phyloP scores from a whole-genome alignment of 2,888 invertebrate species.

The Crocallis elinguaria region DNA sequence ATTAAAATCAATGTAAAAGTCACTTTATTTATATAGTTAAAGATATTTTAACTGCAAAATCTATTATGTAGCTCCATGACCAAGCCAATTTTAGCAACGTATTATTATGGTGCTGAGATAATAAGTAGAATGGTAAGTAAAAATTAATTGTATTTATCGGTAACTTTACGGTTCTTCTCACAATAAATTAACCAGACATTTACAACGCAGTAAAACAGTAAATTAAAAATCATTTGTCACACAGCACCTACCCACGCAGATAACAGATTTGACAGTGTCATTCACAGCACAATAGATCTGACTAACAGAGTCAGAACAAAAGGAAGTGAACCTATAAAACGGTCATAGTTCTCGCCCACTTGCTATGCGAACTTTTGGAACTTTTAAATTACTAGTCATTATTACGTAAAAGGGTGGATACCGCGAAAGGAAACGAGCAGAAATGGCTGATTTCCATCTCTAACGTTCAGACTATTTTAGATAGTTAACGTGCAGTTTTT shows the following conservation, averaged over 20 bases:
- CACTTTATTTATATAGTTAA: too few relatives aligned
- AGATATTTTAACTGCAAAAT: too few relatives aligned
- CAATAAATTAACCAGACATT: constrained; percentile 41
- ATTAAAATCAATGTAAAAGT: too few relatives aligned
- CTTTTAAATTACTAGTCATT: constrained; percentile 31
- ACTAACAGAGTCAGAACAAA: constrained; percentile 40
- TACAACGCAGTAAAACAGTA: constrained; percentile 39
- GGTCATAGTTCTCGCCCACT: constrained; percentile 50
- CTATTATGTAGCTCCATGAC: too few relatives aligned
- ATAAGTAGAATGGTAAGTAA: too few relatives aligned
- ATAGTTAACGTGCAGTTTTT: constrained; percentile 50
- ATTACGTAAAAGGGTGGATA: constrained; percentile 46
- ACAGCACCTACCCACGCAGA: constrained; percentile 32
- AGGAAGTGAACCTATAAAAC: constrained; percentile 55
- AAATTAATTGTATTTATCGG: too few relatives aligned
- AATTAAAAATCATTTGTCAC: constrained; percentile 45
- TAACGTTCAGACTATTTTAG: constrained; percentile 46
- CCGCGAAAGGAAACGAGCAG: constrained; percentile 53
- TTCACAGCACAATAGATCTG: constrained; percentile 44
- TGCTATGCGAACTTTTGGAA: constrained; percentile 41
- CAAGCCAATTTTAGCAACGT: too few relatives aligned
- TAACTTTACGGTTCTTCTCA: constrained; percentile 26
- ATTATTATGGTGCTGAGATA: too few relatives aligned
- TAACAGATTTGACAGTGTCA: constrained; percentile 38
- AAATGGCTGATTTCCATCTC: constrained; percentile 52